Conservation (phyloP, 2,797 vertebrate species). For the Scomberomorus guttatus region DNA sequence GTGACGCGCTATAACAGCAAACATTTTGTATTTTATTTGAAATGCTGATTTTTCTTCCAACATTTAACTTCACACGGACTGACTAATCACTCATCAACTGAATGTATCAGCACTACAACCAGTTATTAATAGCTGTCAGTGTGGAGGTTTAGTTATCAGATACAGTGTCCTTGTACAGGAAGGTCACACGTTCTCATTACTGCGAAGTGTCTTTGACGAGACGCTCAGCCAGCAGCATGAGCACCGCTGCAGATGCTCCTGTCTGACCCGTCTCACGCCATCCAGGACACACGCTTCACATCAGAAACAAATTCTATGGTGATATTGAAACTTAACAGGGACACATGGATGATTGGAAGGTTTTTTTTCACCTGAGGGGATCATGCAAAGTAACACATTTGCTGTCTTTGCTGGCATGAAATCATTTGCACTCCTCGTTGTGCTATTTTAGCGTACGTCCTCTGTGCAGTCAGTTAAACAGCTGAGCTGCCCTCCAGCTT, state of each 20-base stretch:
- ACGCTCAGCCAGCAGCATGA: neutral
- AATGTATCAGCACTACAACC: neutral
- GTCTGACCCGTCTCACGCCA: neutral
- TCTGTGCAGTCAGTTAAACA: constrained; percentile 1
- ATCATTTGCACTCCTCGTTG: constrained; percentile 36
- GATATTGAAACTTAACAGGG: neutral
- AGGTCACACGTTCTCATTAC: constrained; percentile 2
- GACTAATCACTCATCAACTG: neutral
- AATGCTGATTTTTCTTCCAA: neutral
- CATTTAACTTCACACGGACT: too few species aligned
- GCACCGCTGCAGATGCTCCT: neutral
- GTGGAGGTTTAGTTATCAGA: neutral
- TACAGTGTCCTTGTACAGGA: neutral
- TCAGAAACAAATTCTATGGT: neutral
- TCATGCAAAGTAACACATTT: constrained; percentile 34
- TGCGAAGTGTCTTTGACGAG: neutral
- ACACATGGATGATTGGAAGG: neutral
- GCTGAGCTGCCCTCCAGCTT: neutral
- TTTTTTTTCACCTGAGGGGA: neutral
- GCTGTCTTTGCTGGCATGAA: neutral
- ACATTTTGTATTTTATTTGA: too few species aligned
- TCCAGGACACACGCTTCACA: neutral
- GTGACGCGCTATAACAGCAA: neutral
- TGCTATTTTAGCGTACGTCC: constrained; percentile 25
- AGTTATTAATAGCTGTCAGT: constrained; percentile 5